Conservation (phyloP, 2,888 invertebrate genomes). For the Parnassius glacialis region DNA sequence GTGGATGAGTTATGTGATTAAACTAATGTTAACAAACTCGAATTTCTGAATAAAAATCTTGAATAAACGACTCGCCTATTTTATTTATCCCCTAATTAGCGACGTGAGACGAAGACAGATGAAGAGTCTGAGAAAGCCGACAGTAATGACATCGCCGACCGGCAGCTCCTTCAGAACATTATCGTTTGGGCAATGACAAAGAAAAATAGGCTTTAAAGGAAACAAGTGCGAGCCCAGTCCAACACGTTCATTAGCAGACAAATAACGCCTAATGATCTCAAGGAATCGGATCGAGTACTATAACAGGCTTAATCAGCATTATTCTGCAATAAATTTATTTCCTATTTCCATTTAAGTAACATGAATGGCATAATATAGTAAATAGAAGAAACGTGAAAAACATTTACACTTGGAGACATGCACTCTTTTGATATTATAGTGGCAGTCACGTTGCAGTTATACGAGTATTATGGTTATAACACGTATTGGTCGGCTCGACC, state of each 20-base stretch:
- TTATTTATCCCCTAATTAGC: constrained; percentile 35
- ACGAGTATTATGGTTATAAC: no score
- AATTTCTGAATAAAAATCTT: constrained; percentile 68
- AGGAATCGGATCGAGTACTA: not conserved
- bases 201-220: constrained; percentile 37
- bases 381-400: no score
- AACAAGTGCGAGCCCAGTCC: constrained; percentile 9
- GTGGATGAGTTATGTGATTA: constrained; percentile 66
- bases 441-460: no score
- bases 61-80: constrained; percentile 43
- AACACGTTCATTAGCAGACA: constrained; percentile 6
- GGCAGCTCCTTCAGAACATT: constrained; percentile 33
- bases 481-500: no score
- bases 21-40: constrained; percentile 62
- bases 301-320: constrained; percentile 2
- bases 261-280: constrained; percentile 14
- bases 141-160: constrained; percentile 33
- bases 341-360: not conserved
- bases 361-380: no score
- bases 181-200: constrained; percentile 38
- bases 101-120: constrained; percentile 18
- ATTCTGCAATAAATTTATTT: constrained; percentile 1
- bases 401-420: no score
- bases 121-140: constrained; percentile 4
- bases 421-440: no score